Evolutionary conservation across 2,888 invertebrate species (phyloP), one percentile per base, ranked within the genome.

Genomic region (Rhagophthalmus giganteus): DNA sequence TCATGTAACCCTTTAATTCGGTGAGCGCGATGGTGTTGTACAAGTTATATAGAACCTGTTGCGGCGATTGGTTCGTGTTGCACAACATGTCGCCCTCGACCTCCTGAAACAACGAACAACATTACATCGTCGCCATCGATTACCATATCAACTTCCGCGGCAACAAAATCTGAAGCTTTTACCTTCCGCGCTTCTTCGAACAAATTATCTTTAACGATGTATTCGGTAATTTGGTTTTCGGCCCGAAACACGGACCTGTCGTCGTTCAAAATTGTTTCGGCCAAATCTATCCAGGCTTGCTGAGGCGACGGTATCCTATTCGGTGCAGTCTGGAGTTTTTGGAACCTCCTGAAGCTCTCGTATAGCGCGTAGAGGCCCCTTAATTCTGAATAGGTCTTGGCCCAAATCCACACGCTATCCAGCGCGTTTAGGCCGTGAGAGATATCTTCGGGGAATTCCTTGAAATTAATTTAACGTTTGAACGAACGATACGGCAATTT

Each of bases 1-100:
- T 90, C 20, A 87, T 83, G 72, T 88, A 91, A 1, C 90, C 93
- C 74, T 92, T 92, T 62, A 93, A 81, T 78, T 93, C 91, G 0
- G 90, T 86, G 24, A 91, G 74, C 0, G 90, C 85, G 51, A 93
- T 84, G 1, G 88, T 84, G 65, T 84, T 85, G 76, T 91, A 91
- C 58, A 92, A 79, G 69, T 89, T 88, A 70, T 86, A 88, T 13
- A 92, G 78, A 48, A 92, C 78, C 74, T 92, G 91, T 59, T 91
- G 90, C 0, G 88, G 84, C 0, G 91, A 91, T 74, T 91, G 86
- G 59, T 84, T 80, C 12, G 86, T 78, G 57, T 81, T 81, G 73
- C 92, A 92, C 31, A 86, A 76, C 64, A 71, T 70, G 16, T 57
- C 59, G 1, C 59, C 59, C 25, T 65, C 59, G 2, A 60, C 42